Percentiles rank a stretch among this genome's conserved stretches.
Evolutionary conservation across 53 echinoderm and acorn worm genomes (phyloP).

Genomic region (Paracentrotus lividus): DNA sequence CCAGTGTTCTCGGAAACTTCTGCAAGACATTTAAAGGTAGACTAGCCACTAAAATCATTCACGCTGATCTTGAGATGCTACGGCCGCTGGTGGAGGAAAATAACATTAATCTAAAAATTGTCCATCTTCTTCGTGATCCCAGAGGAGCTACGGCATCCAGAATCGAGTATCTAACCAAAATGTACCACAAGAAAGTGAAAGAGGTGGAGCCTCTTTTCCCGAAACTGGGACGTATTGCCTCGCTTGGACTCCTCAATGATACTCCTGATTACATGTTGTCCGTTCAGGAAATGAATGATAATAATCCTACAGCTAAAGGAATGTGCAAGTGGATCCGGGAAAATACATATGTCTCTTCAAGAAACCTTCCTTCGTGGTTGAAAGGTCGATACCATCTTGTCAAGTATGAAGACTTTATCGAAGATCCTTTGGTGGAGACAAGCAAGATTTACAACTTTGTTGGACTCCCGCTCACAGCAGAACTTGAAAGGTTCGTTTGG

Average conservation of each 20-base stretch:
- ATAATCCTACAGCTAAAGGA: not conserved
- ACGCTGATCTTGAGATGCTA: constrained; percentile 76
- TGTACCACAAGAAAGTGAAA: not conserved
- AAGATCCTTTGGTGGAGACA: not conserved
- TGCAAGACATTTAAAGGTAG: constrained; percentile 42
- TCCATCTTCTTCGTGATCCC: constrained; percentile 86
- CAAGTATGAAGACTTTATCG: not conserved
- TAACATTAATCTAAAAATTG: constrained; percentile 77
- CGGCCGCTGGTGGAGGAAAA: constrained; percentile 75
- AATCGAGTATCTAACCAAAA: constrained; percentile 21
- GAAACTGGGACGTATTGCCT: not conserved
- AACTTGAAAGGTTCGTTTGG: not conserved
- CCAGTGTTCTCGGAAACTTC: constrained; percentile 4
- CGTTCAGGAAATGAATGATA: not conserved
- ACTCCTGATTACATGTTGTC: not conserved
- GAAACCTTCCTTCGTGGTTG: not conserved
- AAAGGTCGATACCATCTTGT: not conserved
- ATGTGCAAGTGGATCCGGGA: not conserved
- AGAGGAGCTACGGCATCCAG: constrained; percentile 82
- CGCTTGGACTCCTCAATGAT: not conserved
- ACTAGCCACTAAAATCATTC: constrained; percentile 82
- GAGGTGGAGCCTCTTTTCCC: not conserved
- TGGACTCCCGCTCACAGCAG: not conserved
- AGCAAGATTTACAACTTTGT: not conserved
- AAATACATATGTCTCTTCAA: not conserved